Base-by-base conservation (phyloP, 1,140 invertebrate species). In the Zophobas morio region DNA sequence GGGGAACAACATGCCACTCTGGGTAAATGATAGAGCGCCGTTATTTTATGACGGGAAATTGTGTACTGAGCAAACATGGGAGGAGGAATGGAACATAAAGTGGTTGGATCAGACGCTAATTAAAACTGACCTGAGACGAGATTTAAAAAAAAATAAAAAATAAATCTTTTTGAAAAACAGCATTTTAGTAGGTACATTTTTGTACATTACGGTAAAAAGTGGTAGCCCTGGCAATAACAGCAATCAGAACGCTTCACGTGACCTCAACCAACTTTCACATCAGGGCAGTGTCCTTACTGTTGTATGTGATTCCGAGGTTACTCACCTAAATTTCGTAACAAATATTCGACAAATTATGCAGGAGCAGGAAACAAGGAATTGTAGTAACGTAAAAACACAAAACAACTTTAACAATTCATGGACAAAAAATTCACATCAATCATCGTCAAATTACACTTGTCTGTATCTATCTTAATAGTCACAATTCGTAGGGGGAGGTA, bases 171-270 rank as follows among this genome's bases (percentile, higher is more conserved):
- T 54, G 35, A 54, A 20, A 51, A 51, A 51, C 49, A 32, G 49
- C 8, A 6, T 51, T 20, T 20, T 20, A 20, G 20, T 20, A 20
- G 20, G 20, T 20, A 20, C 20, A 20, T 20, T 20, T 20, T 20
- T 20, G 20, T 20, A 20, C 20, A 20, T 20, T 20, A 20, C 20
- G 20, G 20, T 20, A 20, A 20, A 20, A 20, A 20, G 20, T 20
- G 20, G 42, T 46, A 46, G 39, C 60, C 74, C 51, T 70, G n/a
- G 39, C 74, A 34, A 70, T 42, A 60, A 60, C 36, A 33, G 51
- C 49, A 42, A 78, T 54, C 74, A 74, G 49, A 75, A 71, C 60
- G 57, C 2, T 74, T 75, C 70, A 70, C 53, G 33, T 39, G 42
- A 72, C 60, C 75, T 37, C 49, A 70, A 46, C 56, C 8, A 74